phyloP scores from a whole-genome alignment of 2,888 invertebrate species.

The Mythimna lalbum region DNA sequence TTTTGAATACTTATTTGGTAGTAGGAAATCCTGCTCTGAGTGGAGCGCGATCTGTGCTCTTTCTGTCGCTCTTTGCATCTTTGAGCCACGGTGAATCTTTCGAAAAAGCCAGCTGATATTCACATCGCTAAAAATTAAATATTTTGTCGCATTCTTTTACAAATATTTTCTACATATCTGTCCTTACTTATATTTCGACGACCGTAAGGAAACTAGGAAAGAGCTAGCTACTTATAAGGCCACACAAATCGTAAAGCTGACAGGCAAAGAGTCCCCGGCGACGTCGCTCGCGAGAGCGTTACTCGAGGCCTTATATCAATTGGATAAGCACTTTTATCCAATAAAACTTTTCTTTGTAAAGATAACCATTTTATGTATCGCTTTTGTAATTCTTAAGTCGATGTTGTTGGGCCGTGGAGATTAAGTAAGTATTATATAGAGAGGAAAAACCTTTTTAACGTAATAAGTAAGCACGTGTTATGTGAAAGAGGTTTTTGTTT shows the following conservation, averaged over 20 bases:
- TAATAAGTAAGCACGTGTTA: not conserved
- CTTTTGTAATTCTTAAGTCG: conserved; percentile 48
- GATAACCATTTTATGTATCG: conserved; percentile 39
- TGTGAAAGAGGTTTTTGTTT: too few relatives aligned
- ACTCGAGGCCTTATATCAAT: conserved; percentile 51
- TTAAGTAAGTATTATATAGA: conserved; percentile 11
- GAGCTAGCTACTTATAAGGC: conserved; percentile 29
- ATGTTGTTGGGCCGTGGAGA: conserved; percentile 30
- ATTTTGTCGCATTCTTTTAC: not conserved
- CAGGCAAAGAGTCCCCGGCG: conserved; percentile 47
- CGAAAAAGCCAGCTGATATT: too few relatives aligned
- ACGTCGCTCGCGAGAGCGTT: conserved; percentile 10
- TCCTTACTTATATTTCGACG: conserved; percentile 1
- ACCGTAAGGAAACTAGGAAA: conserved; percentile 29
- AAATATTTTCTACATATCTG: not conserved
- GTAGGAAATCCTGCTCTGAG: too few relatives aligned
- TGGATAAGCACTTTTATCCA: conserved; percentile 58
- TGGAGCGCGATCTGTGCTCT: too few relatives aligned
- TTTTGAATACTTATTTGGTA: too few relatives aligned
- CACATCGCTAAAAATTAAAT: not conserved
- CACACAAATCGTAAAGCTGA: conserved; percentile 45
- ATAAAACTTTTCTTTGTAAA: conserved; percentile 52
- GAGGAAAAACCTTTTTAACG: conserved; percentile 5
- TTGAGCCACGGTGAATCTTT: too few relatives aligned
- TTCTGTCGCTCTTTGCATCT: too few relatives aligned